Base-by-base conservation (phyloP, 2,888 invertebrate genomes). In the Bombylius major region DNA sequence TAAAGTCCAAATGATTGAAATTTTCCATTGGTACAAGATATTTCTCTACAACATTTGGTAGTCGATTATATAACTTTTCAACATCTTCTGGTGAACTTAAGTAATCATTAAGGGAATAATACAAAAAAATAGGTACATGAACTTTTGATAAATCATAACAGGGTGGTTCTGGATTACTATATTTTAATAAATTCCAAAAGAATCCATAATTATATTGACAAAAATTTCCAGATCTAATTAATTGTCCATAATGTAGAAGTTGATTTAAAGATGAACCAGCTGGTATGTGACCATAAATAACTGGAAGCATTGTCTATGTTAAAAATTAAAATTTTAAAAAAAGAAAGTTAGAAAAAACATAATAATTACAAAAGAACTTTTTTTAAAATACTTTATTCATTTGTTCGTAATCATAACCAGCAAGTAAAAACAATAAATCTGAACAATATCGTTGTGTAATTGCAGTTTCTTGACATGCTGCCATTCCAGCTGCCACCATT, bases 91-190 rank as follows among this genome's bases (percentile, higher is more conserved):
- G 75, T 52, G 77, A 73, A 2, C 84, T 79, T 31, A 88, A 67
- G 79, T 82, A 82, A 67, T 89, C 89, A 14, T 80, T 79, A 5
- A 73, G 71, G 8, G 79, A 78, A 63, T 78, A 80, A 63, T 79
- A 79, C 11, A 84, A 66, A 3, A 78, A 77, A 44, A 81, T 75
- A 1, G 81, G 81, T 23, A 77, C 75, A 58, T 72, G 78, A 11
- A 81, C 71, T 44, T 74, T 75, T 14, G 70, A 69, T 13, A 82
- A 65, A 63, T 79, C 74, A 61, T 82, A 82, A 13, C 72, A 67
- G 1, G 81, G 81, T 45, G 82, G 81, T 1, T 65, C 67, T 49
- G 68, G 63, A 47, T 69, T 69, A 51, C 78, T 77, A 63, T 82
- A 83, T 53, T 69, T 69, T 54, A 67, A 60, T 56, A 75, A 64